Evolutionary conservation across 1,140 invertebrate species (phyloP).

Genomic region (Drosophila parvula): DNA sequence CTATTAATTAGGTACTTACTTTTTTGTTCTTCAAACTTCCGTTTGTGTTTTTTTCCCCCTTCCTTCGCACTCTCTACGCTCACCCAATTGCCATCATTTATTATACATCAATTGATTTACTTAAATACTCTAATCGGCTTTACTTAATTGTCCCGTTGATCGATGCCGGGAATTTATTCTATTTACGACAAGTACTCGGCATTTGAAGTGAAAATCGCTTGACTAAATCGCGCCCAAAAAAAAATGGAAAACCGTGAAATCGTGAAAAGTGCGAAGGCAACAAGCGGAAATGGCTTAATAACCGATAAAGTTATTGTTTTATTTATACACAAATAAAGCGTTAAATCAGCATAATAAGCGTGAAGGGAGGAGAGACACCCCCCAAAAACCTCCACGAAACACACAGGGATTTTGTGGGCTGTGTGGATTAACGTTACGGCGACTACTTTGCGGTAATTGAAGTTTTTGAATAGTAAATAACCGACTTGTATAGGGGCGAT

Average conservation of each 20-base stretch:
- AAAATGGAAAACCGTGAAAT: not conserved
- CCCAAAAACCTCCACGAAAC: no score
- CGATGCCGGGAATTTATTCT: conserved; percentile 8
- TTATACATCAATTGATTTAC: conserved; percentile 35
- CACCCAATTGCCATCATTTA: conserved; percentile 20
- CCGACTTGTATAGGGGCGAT: conserved; percentile 15
- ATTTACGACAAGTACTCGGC: not conserved
- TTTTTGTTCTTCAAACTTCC: not conserved
- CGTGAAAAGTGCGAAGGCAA: not conserved
- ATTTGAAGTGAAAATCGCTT: conserved; percentile 12
- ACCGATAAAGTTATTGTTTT: conserved; percentile 65
- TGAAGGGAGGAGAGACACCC: not conserved
- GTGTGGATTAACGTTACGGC: conserved; percentile 51
- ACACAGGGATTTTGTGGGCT: not conserved
- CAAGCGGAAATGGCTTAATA: conserved; percentile 66
- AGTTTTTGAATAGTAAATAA: conserved; percentile 81
- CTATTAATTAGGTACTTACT: not conserved
- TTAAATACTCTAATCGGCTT: conserved; percentile 39
- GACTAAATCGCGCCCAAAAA: not conserved
- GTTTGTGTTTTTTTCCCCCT: not conserved
- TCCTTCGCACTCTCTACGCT: not conserved
- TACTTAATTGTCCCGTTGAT: conserved; percentile 23
- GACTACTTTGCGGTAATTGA: conserved; percentile 73
- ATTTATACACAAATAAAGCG: conserved; percentile 68
- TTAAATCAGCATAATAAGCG: conserved; percentile 69